Evolutionary conservation across 2,113 vertebrate species (phyloP).

Genomic region (Corythaeola cristata): DNA sequence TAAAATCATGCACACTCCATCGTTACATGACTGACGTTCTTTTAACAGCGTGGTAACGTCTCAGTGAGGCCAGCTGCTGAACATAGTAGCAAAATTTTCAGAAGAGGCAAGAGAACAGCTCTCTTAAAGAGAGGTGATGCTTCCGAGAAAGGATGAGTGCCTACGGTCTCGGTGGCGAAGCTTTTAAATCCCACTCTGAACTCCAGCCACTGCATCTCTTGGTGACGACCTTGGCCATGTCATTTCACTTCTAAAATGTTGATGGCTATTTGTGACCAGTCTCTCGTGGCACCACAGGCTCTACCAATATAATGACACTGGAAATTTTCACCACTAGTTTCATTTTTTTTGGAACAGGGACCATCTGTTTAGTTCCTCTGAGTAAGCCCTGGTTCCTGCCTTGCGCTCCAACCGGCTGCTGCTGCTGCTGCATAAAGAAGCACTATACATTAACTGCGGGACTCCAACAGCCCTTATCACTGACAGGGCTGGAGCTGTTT

Average conservation of each 20-base stretch:
- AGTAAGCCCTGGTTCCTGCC: not conserved
- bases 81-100: constrained; percentile 16
- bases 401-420: not conserved
- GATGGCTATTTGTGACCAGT: not conserved
- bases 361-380: not conserved
- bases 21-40: not conserved
- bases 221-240: not conserved
- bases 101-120: constrained; percentile 22
- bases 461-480: not conserved
- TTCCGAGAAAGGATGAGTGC: not conserved
- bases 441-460: not conserved
- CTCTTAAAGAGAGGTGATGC: constrained; percentile 21
- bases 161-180: not conserved
- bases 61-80: not conserved
- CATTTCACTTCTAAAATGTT: not conserved
- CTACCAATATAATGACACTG: not conserved
- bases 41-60: constrained; percentile 62
- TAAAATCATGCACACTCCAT: not conserved
- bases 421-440: not conserved
- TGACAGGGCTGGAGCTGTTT: not conserved
- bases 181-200: not conserved
- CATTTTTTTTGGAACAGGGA: not conserved
- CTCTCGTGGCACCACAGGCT: not conserved
- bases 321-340: not conserved
- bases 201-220: not conserved